A percentile compares a stretch with the other conserved stretches of the same genome.
Conservation (phyloP, 2,888 invertebrate genomes). For the Steromphala cineraria region DNA sequence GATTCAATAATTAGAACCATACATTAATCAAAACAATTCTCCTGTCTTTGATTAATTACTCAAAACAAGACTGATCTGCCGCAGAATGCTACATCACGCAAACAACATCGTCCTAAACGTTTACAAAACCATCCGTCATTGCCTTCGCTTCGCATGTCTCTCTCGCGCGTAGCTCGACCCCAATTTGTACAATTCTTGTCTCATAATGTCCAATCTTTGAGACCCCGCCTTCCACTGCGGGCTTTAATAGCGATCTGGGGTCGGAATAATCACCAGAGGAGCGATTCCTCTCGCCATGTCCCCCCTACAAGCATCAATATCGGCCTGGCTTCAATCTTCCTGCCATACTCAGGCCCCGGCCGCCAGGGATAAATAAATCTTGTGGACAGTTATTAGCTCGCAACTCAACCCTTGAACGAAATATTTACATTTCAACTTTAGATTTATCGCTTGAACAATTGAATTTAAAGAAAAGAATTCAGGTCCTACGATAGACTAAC, state of each 20-base stretch:
- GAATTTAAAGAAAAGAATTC: no score
- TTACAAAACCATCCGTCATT: background rate
- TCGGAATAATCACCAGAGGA: background rate
- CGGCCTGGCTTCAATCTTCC: background rate
- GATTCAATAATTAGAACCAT: no score
- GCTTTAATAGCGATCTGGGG: background rate
- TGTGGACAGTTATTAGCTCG: background rate
- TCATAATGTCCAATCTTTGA: background rate
- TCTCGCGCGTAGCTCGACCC: background rate
- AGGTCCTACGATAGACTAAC: no score
- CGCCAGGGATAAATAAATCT: background rate
- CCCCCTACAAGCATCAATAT: background rate
- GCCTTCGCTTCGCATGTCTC: background rate
- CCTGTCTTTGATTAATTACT: background rate
- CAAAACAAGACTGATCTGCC: background rate
- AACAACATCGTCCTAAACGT: background rate
- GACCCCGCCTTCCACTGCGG: slow-evolving; percentile 2
- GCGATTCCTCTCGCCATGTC: background rate
- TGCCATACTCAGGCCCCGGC: background rate
- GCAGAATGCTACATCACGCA: background rate
- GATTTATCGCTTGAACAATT: no score
- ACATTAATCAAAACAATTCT: no score
- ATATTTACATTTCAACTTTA: no score
- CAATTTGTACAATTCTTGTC: slow-evolving; percentile 7
- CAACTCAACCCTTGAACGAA: no score